Evolutionary conservation across 1,140 invertebrate genomes (phyloP).

Genomic region (Meloidogyne hapla): DNA sequence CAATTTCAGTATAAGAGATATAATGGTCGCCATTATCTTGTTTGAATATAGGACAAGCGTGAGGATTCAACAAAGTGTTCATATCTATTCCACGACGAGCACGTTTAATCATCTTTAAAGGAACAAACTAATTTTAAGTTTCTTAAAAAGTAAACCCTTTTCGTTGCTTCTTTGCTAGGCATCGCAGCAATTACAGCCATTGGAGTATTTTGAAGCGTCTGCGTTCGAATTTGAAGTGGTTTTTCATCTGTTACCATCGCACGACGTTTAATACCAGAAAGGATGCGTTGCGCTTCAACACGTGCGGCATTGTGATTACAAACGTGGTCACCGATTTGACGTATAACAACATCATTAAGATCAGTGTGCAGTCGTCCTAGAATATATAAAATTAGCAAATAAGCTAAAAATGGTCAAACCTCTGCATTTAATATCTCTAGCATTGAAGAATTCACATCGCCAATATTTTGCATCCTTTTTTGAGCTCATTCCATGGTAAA

Average conservation of each 20-base stretch:
- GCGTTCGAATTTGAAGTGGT: slow-evolving; percentile 4
- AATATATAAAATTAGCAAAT: background rate
- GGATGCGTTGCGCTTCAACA: slow-evolving; percentile 3
- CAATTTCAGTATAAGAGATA: background rate
- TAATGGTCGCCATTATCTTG: background rate
- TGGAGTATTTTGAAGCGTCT: slow-evolving; percentile 8
- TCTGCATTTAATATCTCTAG: slow-evolving; percentile 15
- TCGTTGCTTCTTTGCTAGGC: slow-evolving; percentile 21
- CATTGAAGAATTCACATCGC: slow-evolving; percentile 24
- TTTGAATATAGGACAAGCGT: slow-evolving; percentile 3
- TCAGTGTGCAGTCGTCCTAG: slow-evolving; percentile 12
- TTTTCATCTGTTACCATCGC: slow-evolving; percentile 7
- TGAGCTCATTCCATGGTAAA: slow-evolving; percentile 18
- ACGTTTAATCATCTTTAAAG: slow-evolving; percentile 19
- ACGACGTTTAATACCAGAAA: slow-evolving; percentile 9
- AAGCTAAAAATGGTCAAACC: background rate
- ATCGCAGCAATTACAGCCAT: slow-evolving; percentile 10
- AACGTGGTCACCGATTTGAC: slow-evolving; percentile 8
- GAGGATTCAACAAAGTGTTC: background rate
- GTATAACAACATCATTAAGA: background rate
- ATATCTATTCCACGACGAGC: slow-evolving; percentile 16
- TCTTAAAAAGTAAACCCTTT: slow-evolving; percentile 9
- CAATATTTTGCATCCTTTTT: slow-evolving; percentile 14
- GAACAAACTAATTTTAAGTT: background rate
- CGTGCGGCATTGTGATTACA: slow-evolving; percentile 13